Evolutionary conservation across 2,797 vertebrate genomes (phyloP).

Genomic region (Dryobates pubescens): DNA sequence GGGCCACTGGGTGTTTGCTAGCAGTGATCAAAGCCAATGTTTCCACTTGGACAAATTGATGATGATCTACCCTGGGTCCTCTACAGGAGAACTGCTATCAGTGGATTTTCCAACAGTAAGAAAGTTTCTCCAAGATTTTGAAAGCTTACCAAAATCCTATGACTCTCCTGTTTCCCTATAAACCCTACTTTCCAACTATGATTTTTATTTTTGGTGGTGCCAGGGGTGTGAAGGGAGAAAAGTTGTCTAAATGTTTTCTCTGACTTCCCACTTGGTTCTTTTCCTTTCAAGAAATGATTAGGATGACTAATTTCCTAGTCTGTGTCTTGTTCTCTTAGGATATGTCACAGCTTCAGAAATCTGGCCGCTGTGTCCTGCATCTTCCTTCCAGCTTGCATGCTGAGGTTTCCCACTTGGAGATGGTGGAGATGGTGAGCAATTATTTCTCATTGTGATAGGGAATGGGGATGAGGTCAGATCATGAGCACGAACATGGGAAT

Average conservation of each 20-base stretch:
- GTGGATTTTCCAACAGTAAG: constrained; percentile 26
- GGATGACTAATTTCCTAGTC: constrained; percentile 38
- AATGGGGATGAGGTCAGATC: neutral
- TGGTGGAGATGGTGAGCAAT: neutral
- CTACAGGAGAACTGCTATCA: neutral
- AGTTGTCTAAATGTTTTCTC: neutral
- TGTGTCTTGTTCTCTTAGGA: neutral
- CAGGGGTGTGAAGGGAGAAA: neutral
- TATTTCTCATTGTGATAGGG: neutral
- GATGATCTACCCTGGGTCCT: neutral
- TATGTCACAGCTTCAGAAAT: neutral
- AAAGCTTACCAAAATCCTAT: constrained; percentile 21
- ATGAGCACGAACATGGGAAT: neutral
- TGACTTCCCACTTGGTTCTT: neutral
- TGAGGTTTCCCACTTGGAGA: constrained; percentile 23
- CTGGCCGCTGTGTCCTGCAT: neutral
- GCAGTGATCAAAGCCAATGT: neutral
- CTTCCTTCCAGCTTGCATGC: constrained; percentile 28
- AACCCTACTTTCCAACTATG: constrained; percentile 23
- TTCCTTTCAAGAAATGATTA: constrained; percentile 37
- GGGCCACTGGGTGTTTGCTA: neutral
- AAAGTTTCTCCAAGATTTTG: neutral
- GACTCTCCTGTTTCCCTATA: constrained; percentile 51
- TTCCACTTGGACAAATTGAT: neutral
- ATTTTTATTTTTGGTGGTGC: constrained; percentile 26